These are phyloP conservation scores for Petrocephalus schoutedeni DNA, from an alignment of 2,797 vertebrate genomes.

Conservation along the genomic window DNA sequence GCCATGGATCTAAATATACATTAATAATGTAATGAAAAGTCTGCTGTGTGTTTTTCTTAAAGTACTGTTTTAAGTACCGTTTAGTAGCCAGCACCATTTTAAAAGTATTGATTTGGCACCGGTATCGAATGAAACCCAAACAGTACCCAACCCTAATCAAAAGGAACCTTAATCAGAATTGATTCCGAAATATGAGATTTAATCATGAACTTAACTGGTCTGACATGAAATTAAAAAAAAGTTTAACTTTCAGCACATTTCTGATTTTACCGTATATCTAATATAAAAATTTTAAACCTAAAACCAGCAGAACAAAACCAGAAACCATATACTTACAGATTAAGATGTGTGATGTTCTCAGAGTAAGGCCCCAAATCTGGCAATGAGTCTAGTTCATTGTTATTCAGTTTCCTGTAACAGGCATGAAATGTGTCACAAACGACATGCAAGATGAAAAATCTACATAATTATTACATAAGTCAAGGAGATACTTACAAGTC, in stretches of 20 bases:
- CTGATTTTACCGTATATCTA: background rate
- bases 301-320: background rate
- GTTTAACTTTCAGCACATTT: background rate
- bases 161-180: background rate
- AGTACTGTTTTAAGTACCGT: no score
- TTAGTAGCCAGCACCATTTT: no score
- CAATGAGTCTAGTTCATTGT: constrained; percentile 79
- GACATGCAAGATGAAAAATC: background rate
- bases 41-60: no score
- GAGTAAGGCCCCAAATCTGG: constrained; percentile 74
- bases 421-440: constrained; percentile 28
- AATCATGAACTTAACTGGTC: background rate
- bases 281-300: background rate
- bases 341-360: constrained; percentile 67
- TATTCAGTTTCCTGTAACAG: constrained; percentile 77
- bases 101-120: no score
- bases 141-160: no score
- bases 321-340: background rate
- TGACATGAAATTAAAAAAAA: background rate
- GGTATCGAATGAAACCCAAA: no score
- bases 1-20: no score
- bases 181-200: background rate
- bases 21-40: no score
- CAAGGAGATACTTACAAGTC: constrained; percentile 80
- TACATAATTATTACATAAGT: constrained; percentile 18